Conservation (phyloP, 2,888 invertebrate species). For the Kryphioiulus occultus region DNA sequence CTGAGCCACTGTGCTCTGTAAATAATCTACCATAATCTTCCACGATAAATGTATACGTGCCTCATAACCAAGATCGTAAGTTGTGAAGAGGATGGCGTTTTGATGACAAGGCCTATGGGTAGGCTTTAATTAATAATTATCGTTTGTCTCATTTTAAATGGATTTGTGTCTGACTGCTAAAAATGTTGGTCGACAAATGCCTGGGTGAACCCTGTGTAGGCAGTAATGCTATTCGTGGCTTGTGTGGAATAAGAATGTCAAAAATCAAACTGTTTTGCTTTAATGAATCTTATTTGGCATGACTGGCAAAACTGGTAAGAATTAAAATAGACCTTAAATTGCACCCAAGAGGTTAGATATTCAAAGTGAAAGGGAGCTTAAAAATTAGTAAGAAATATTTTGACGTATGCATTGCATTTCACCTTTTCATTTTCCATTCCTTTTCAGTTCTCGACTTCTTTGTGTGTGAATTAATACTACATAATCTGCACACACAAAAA, state of each 20-base stretch:
- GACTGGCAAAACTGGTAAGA: not conserved
- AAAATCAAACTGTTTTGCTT: no score
- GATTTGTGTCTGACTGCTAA: not conserved
- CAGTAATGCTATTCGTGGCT: no score
- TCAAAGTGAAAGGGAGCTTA: not conserved
- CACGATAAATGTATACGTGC: conserved; percentile 26
- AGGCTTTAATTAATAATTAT: not conserved
- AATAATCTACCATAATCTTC: not conserved
- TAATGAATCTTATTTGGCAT: no score
- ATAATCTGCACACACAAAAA: no score
- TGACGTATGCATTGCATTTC: no score
- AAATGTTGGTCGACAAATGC: not conserved
- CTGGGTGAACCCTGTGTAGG: no score
- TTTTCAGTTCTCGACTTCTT: no score
- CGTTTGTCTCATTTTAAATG: not conserved
- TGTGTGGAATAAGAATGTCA: no score
- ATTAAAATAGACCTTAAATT: not conserved
- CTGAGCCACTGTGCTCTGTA: conserved; percentile 8
- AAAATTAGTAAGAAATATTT: no score
- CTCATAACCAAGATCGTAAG: not conserved
- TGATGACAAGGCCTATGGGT: not conserved
- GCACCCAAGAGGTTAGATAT: not conserved
- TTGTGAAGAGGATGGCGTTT: not conserved
- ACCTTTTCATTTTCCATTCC: no score
- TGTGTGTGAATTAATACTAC: no score